phyloP scores from a whole-genome alignment of 1,140 invertebrate genomes.

The Hydropsyche tenuis region DNA sequence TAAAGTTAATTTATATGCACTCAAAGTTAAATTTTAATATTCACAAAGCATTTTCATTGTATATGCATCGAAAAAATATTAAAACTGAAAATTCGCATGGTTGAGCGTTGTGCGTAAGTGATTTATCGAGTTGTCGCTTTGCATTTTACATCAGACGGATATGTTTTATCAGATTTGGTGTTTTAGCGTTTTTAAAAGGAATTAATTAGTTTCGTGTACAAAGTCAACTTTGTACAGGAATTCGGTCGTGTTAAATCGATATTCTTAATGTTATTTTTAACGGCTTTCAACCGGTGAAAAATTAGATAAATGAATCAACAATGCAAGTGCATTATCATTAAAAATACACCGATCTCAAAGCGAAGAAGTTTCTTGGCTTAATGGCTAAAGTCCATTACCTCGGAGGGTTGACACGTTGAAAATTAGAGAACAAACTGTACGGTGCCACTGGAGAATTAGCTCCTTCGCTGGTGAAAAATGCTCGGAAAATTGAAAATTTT shows the following conservation, averaged over 20 bases:
- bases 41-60: no score
- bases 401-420: slow-evolving; percentile 32
- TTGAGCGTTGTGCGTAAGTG: background rate
- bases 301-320: slow-evolving; percentile 25
- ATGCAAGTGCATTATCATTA: slow-evolving; percentile 40
- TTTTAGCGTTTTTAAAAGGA: no score
- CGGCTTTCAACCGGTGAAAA: background rate
- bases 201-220: no score
- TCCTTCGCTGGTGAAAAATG: no score
- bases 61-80: no score
- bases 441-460: no score
- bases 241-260: no score
- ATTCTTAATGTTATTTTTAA: background rate
- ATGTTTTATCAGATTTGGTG: no score
- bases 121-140: slow-evolving; percentile 4
- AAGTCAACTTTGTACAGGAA: no score
- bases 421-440: slow-evolving; percentile 20
- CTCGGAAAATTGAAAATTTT: background rate
- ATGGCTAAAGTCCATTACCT: slow-evolving; percentile 39
- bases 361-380: slow-evolving; percentile 31
- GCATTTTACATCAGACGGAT: background rate
- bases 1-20: no score
- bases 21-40: no score
- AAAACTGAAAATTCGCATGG: no score
- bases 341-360: slow-evolving; percentile 31